phyloP scores from a whole-genome alignment of 2,888 invertebrate species.

The Linnaemya tessellans region DNA sequence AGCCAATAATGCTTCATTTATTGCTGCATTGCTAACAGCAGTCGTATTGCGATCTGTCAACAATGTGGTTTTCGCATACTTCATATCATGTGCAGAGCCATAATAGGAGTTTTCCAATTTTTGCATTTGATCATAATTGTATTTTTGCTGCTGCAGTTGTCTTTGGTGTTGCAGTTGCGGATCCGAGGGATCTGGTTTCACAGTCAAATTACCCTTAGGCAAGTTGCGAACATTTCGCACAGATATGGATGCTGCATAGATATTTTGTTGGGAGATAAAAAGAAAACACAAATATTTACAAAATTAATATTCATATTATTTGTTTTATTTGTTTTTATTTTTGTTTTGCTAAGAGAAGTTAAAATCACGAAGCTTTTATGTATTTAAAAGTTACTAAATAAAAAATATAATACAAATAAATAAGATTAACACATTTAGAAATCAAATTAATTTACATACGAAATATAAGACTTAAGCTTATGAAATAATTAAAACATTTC shows the following conservation, averaged over 20 bases:
- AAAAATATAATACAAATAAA: neutral
- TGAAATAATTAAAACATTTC: too few species aligned
- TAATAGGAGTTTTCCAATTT: conserved; percentile 81
- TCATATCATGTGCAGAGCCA: conserved; percentile 79
- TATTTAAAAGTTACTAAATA: neutral
- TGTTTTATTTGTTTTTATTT: neutral
- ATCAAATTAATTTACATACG: neutral
- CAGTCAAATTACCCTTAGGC: conserved; percentile 82
- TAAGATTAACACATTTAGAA: neutral
- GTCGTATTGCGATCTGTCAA: conserved; percentile 78
- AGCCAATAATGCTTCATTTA: conserved; percentile 24
- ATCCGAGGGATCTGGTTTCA: conserved; percentile 83
- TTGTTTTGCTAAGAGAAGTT: neutral
- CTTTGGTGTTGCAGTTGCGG: conserved; percentile 49
- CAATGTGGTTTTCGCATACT: conserved; percentile 81
- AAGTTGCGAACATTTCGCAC: conserved; percentile 84
- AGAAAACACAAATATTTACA: neutral
- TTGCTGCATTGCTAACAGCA: conserved; percentile 40
- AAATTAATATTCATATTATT: too few species aligned
- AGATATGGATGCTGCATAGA: conserved; percentile 88
- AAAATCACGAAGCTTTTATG: neutral
- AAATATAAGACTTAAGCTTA: too few species aligned
- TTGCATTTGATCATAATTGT: conserved; percentile 78
- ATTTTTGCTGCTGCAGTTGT: conserved; percentile 55
- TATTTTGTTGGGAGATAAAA: neutral